phyloP scores from a whole-genome alignment of 2,888 invertebrate genomes.

The Netelia fuscicornis region DNA sequence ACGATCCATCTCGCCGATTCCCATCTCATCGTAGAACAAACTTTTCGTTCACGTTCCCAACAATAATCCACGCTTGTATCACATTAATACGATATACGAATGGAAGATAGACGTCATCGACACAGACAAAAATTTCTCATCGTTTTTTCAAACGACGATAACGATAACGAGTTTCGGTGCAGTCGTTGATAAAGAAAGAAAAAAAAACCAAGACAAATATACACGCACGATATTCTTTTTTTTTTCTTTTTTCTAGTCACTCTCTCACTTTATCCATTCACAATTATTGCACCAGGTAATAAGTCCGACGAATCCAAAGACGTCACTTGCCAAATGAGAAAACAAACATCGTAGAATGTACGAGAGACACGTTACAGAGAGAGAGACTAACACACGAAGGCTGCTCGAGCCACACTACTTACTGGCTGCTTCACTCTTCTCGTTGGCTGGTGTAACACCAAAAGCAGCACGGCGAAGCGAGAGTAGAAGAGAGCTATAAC shows the following conservation, averaged over 20 bases:
- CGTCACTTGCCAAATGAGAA: slow-evolving; percentile 46
- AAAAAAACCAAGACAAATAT: background rate
- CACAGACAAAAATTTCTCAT: slow-evolving; percentile 13
- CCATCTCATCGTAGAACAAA: slow-evolving; percentile 66
- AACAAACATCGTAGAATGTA: slow-evolving; percentile 23
- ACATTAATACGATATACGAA: background rate
- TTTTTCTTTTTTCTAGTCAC: background rate
- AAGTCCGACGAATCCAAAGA: background rate
- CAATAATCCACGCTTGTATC: background rate
- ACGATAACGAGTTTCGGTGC: slow-evolving; percentile 20
- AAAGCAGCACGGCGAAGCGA: slow-evolving; percentile 50
- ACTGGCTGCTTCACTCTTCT: background rate
- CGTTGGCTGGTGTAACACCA: slow-evolving; percentile 31
- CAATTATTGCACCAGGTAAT: background rate
- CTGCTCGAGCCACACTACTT: slow-evolving; percentile 55
- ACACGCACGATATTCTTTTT: background rate
- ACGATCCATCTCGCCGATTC: slow-evolving; percentile 80
- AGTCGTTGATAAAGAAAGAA: background rate
- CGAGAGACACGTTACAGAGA: slow-evolving; percentile 36
- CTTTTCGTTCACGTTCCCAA: background rate
- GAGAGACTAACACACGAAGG: slow-evolving; percentile 42
- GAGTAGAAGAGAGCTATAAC: slow-evolving; percentile 43
- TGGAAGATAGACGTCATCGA: too few relatives aligned
- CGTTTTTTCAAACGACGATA: slow-evolving; percentile 28
- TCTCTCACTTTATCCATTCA: background rate